Percentiles rank a stretch among this genome's conserved stretches.
Conservation (phyloP, 1,140 invertebrate species). For the Drosophila ercepeae region DNA sequence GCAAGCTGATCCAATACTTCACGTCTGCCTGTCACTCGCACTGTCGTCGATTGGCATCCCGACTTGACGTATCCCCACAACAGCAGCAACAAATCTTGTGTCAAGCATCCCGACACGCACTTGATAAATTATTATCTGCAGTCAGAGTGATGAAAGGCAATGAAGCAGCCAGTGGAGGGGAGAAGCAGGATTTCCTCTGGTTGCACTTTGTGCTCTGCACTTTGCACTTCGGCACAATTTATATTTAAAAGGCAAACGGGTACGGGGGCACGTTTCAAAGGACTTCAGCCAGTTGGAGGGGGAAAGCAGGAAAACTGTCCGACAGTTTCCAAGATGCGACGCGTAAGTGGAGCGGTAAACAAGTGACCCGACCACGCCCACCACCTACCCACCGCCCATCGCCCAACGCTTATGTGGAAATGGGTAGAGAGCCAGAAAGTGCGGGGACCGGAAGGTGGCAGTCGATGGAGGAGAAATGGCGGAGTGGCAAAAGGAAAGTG, state of each 20-base stretch:
- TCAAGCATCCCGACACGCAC: constrained; percentile 57
- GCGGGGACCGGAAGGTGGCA: constrained; percentile 3
- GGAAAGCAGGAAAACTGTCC: constrained; percentile 49
- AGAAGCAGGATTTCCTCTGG: constrained; percentile 2
- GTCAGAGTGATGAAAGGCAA: constrained; percentile 52
- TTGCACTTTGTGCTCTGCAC: constrained; percentile 49
- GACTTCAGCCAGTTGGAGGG: neutral
- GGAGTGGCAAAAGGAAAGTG: constrained; percentile 25
- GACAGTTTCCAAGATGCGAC: constrained; percentile 52
- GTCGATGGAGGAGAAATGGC: constrained; percentile 14
- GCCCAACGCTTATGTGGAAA: constrained; percentile 1
- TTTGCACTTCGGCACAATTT: constrained; percentile 59
- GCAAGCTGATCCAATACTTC: constrained; percentile 30
- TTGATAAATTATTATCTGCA: constrained; percentile 71
- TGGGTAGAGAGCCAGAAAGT: too few species aligned
- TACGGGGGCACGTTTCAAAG: constrained; percentile 1
- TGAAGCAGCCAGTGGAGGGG: constrained; percentile 22
- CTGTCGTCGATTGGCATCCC: constrained; percentile 50
- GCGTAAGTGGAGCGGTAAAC: constrained; percentile 77
- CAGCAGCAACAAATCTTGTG: constrained; percentile 46
- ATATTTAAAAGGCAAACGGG: constrained; percentile 50
- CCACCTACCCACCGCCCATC: constrained; percentile 29
- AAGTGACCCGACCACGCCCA: constrained; percentile 58
- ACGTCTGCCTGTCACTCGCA: constrained; percentile 27
- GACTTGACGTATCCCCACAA: constrained; percentile 36